Evolutionary conservation across 2,888 invertebrate genomes (phyloP), one percentile per base, ranked within the genome.

Genomic region (Nudaria mundana): DNA sequence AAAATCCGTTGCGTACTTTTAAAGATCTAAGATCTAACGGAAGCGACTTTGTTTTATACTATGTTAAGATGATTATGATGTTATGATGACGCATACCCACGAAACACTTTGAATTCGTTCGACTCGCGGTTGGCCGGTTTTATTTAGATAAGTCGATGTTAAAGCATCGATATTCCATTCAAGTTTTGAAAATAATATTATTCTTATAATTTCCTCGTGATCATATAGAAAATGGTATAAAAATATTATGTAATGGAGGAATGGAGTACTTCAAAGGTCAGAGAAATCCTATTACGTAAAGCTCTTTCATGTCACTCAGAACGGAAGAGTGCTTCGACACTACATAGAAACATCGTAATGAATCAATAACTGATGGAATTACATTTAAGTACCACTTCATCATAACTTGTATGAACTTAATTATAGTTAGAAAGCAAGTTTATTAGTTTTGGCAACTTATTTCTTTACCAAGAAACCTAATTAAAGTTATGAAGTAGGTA

Each of bases 401-500:
- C 67, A 74, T 73, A 80, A 73, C 66, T 72, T 63, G 49, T 50
- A 63, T 63, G 66, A 78, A 65, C 75, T 79, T 73, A 77, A 79
- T 77, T 76, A 76, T 72, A 73, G 74, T 79, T 71, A 66, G 67
- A 64, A 65, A 70, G 63, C 65, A 66, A 53, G 63, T 40, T 77
- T 79, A 81, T 79, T 79, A 81, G 77, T 81, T 79, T 76, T 44
- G 71, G 69, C 56, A 79, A 81, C 74, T 80, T 66, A 73, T 80
- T 80, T 66, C 73, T 80, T 75, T 69, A 66, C 72, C n/a, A n/a
- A n/a, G 57, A 63, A 66, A 66, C 66, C 74, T 79, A 72, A 81
- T 80, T 76, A 75, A 78, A 79, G 66, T 81, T 76, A 58, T 55
- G 54, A 56, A 54, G 48, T 35, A 30, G 44, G 61, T 18, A 18